Evolutionary conservation across 2,797 vertebrate genomes (phyloP).

Genomic region (Huso huso): DNA sequence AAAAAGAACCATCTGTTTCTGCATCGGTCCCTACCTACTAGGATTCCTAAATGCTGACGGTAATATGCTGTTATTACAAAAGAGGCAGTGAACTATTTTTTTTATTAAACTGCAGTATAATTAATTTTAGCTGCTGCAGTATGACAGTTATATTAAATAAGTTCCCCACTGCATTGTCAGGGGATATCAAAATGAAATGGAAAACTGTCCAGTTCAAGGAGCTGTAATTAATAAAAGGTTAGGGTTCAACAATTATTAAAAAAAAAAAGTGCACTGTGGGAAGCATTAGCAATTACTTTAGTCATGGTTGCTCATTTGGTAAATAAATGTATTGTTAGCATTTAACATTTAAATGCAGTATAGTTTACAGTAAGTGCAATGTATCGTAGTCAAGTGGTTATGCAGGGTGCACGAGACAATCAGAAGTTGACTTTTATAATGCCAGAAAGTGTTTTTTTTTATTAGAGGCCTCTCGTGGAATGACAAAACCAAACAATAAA

Average conservation of each 20-base stretch:
- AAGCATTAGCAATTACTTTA: constrained; percentile 16
- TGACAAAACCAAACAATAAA: no score
- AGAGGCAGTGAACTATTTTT: constrained; percentile 56
- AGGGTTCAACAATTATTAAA: constrained; percentile 47
- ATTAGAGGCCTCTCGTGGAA: no score
- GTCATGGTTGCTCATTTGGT: constrained; percentile 23
- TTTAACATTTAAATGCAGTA: no score
- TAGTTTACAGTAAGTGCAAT: no score
- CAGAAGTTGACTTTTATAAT: no score
- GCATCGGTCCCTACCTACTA: constrained; percentile 33
- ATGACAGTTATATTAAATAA: constrained; percentile 62
- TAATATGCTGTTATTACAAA: constrained; percentile 43
- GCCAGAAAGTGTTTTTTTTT: no score
- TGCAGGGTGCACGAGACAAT: no score
- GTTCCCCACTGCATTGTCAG: constrained; percentile 58
- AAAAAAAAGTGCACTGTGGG: constrained; percentile 10
- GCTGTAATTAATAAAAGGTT: constrained; percentile 30
- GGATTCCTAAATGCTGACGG: constrained; percentile 18
- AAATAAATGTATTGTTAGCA: constrained; percentile 23
- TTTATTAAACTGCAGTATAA: constrained; percentile 51
- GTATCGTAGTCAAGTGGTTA: no score
- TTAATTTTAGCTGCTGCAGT: constrained; percentile 62
- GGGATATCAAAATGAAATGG: constrained; percentile 51
- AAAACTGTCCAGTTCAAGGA: constrained; percentile 43
- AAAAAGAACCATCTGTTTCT: constrained; percentile 21